Conservation (phyloP, 2,113 vertebrate genomes). For the Phylloscopus whistleri region DNA sequence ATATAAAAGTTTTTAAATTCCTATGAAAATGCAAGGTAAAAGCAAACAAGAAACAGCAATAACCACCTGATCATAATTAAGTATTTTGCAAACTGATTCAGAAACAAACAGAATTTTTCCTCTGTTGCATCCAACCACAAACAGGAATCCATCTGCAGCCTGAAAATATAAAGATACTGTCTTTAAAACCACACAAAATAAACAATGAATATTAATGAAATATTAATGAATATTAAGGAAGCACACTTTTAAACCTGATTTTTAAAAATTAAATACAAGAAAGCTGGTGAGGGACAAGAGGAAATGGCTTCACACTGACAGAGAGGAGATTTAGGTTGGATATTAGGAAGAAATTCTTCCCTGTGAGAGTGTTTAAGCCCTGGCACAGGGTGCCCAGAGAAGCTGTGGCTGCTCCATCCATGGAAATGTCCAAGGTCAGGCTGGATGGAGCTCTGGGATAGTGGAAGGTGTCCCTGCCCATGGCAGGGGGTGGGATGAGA, state of each 20-base stretch:
- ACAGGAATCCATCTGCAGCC: slow-evolving; percentile 91
- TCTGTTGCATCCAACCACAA: slow-evolving; percentile 90
- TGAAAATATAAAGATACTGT: slow-evolving; percentile 53
- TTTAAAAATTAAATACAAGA: neutral
- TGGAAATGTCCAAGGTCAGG: neutral
- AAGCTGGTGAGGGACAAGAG: neutral
- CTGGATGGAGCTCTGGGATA: fast-evolving
- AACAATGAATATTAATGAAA: neutral
- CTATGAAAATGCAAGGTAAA: neutral
- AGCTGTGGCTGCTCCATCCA: neutral
- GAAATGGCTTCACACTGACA: neutral
- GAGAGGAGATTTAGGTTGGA: fast-evolving
- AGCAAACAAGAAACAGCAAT: neutral
- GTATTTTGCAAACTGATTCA: slow-evolving; percentile 87
- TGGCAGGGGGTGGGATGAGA: too few relatives aligned
- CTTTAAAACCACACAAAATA: neutral
- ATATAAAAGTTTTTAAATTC: neutral
- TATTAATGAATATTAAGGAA: too few relatives aligned
- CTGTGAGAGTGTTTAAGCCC: neutral
- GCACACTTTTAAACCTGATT: neutral
- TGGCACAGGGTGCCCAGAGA: neutral
- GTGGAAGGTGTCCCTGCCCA: neutral
- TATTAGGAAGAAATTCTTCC: fast-evolving
- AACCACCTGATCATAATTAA: slow-evolving; percentile 86
- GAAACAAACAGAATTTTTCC: slow-evolving; percentile 92